A percentile compares a stretch with the other conserved stretches of the same genome.
These are phyloP conservation scores for Baronia brevicornis DNA, from an alignment of 2,888 invertebrate species.

Conservation along the genomic window DNA sequence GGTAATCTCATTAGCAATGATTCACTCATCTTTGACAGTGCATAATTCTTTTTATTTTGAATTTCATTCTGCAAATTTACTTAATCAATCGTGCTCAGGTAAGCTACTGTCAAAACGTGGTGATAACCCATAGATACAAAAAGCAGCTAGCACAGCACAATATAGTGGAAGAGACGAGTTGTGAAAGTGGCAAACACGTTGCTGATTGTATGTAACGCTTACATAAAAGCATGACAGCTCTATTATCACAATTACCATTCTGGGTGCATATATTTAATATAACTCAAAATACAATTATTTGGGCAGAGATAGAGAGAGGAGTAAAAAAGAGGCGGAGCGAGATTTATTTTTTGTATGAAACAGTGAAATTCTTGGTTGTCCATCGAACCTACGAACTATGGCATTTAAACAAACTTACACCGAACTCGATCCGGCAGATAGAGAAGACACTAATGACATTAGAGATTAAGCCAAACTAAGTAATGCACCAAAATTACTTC, in stretches of 20 bases:
- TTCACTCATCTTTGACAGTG: too few relatives aligned
- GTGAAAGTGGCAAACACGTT: slow-evolving; percentile 71
- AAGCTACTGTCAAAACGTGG: slow-evolving; percentile 64
- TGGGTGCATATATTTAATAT: slow-evolving; percentile 60
- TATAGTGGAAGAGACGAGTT: slow-evolving; percentile 73
- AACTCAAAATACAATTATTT: slow-evolving; percentile 42
- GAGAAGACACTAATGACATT: slow-evolving; percentile 57
- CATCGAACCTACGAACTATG: slow-evolving; percentile 34
- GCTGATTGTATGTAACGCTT: slow-evolving; percentile 71
- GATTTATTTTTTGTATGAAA: slow-evolving; percentile 15
- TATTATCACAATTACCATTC: slow-evolving; percentile 67
- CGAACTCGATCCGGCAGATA: slow-evolving; percentile 46
- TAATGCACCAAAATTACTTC: slow-evolving; percentile 68
- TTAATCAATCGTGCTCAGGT: slow-evolving; percentile 48
- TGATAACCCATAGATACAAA: slow-evolving; percentile 74
- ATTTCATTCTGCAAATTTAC: neutral
- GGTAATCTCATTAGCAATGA: too few relatives aligned
- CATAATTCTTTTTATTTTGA: slow-evolving; percentile 1
- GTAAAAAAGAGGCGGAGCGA: slow-evolving; percentile 23
- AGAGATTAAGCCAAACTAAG: slow-evolving; percentile 66
- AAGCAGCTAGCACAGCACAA: slow-evolving; percentile 76
- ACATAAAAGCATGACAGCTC: slow-evolving; percentile 75
- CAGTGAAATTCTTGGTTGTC: slow-evolving; percentile 15
- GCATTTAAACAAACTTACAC: slow-evolving; percentile 42
- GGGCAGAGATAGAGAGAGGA: slow-evolving; percentile 62